phyloP scores from a whole-genome alignment of 2,888 invertebrate species.

The Drosophila mayaguana region DNA sequence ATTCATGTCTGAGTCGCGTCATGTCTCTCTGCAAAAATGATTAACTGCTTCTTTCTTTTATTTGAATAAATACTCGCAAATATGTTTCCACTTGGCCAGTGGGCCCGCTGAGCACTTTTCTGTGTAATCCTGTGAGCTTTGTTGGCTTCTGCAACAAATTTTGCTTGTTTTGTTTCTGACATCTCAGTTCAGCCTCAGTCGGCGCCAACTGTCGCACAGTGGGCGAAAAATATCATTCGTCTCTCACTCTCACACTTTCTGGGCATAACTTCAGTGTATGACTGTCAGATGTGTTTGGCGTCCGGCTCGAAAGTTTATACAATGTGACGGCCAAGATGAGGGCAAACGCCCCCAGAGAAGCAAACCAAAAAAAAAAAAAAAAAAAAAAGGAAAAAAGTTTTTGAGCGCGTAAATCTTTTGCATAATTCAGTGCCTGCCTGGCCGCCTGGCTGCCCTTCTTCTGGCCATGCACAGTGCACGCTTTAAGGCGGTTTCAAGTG shows the following conservation, averaged over 20 bases:
- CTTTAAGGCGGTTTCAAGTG: constrained; percentile 71
- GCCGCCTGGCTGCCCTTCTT: constrained; percentile 5
- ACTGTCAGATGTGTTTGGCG: constrained; percentile 72
- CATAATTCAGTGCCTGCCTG: constrained; percentile 77
- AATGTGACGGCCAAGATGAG: constrained; percentile 40
- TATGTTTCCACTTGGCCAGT: constrained; percentile 51
- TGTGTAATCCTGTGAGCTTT: constrained; percentile 74
- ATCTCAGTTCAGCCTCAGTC: constrained; percentile 29
- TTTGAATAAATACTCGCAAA: constrained; percentile 40
- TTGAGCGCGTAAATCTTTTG: constrained; percentile 80
- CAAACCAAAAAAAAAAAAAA: constrained; percentile 34
- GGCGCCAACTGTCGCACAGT: constrained; percentile 61
- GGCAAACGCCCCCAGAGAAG: constrained; percentile 53
- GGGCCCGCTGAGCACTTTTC: constrained; percentile 70
- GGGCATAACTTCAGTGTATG: constrained; percentile 48
- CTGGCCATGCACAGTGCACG: constrained; percentile 37
- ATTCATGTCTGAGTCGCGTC: background rate
- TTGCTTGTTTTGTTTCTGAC: constrained; percentile 51
- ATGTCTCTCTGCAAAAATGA: constrained; percentile 50
- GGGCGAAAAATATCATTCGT: constrained; percentile 31
- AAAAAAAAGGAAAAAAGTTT: constrained; percentile 49
- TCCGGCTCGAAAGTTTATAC: constrained; percentile 66
- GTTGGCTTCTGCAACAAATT: constrained; percentile 63
- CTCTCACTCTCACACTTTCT: background rate
- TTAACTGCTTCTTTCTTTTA: constrained; percentile 48